Evolutionary conservation across 2,888 invertebrate species (phyloP), one percentile per base, ranked within the genome.

Genomic region (Ceramica pisi): DNA sequence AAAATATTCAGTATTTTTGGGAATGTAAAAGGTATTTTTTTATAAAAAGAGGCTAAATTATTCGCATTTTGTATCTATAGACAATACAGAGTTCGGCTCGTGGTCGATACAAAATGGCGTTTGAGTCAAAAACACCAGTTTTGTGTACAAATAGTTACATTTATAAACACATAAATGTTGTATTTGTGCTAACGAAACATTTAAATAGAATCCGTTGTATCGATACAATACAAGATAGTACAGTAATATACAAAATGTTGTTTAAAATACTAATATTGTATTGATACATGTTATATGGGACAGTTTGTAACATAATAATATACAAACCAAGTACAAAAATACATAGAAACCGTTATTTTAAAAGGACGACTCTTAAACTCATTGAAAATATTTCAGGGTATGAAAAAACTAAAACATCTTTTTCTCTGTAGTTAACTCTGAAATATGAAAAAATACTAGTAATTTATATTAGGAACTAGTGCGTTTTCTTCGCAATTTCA

Each of bases 1-100:
- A 51, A 38, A 57, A 14, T 57, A 53, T 60, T 66, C 85, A 77
- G 85, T 85, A 85, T 83, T 83, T 84, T 62, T 53, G 55, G 77
- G 63, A 68, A 71, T 69, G 67, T 69, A 75, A 53, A 76, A 9
- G 50, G 51, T 75, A 59, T 59, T 23, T 65, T 56, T 62, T 51
- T 12, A 16, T 23, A 26, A 46, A 50, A 46, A 67, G 59, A 80
- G 44, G 63, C 62, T 80, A 61, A 35, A 38, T 46, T 26, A 26
- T 59, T 67, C 48, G 61, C 56, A 67, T 81, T 78, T 78, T 81
- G 84, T 78, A 68, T 78, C 66, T 44, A 62, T 46, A 31, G 53
- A 50, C 26, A 61, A 56, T 7, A 26, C 19, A 56, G 56, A 62
- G 51, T 26, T n/a, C 19, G 14, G n/a, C 35, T 60, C 51, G 46